Base-by-base conservation (phyloP, 2,888 invertebrate genomes). In the Danaus chrysippus region DNA sequence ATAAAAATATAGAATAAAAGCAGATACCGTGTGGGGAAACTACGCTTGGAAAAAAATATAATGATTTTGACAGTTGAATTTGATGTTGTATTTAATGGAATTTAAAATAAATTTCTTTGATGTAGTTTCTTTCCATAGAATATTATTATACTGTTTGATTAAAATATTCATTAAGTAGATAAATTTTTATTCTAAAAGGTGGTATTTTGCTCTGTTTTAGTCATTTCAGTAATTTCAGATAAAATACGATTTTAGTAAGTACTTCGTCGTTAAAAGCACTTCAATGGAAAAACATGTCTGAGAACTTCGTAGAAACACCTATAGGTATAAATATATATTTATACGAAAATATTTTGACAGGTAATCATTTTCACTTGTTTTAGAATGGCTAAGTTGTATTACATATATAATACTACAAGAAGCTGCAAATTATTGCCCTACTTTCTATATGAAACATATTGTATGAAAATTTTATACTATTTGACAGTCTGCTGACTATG, bases 21-120 rank as follows among this genome's bases (percentile, higher is more conserved):
- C 86, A 83, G 80, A 81, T 77, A 87, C 83, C 83, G 87, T 88
- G 87, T 89, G 90, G 90, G 90, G 90, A 91, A 91, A 91, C 90
- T 91, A 91, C 90, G 90, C 90, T 91, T 91, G 84, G 84, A 85
- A 81, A 84, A 80, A 81, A 80, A 81, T 78, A 49, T 49, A 82
- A 83, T 84, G 81, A 83, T 82, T 34, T 88, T 86, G 84, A 84
- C 83, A 82, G 74, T 81, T 82, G 77, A 75, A 87, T 82, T 84
- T 77, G 85, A 83, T 85, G 86, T 88, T 75, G 80, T 81, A 81
- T 79, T 82, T 83, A 85, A 79, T 80, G 70, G 49, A 49, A 34
- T 49, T 49, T 17, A 72, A 71, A 70, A 69, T 76, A 78, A 77
- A 75, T 79, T 84, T 79, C 79, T 85, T 85, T 83, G 78, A 74